Base-by-base conservation (phyloP, 2,888 invertebrate species). In the Drosophila anomalipes region DNA sequence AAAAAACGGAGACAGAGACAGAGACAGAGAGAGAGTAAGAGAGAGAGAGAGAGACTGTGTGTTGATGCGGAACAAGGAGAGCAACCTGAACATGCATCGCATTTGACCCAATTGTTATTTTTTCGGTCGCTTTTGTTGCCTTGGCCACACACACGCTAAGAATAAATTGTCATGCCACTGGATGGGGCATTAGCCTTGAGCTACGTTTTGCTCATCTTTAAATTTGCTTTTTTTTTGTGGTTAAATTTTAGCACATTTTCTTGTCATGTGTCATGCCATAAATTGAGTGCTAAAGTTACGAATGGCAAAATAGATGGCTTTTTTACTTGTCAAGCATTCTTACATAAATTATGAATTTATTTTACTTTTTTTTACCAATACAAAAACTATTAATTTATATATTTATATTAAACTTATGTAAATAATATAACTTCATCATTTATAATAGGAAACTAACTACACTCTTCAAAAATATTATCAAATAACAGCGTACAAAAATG, bases 111-210 rank as follows among this genome's bases (percentile, higher is more conserved):
- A 71, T 80, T 79, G 70, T 79, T 79, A 58, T 58, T 58, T 64
- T 59, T 53, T 57, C 19, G 51, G 62, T 56, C 26, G 54, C 61
- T 53, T 59, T 54, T 49, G 62, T 70, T 74, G 67, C 81, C 82
- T 73, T 82, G 82, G 79, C 68, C 85, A 85, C 64, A 73, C 75
- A 82, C 65, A 74, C 54, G 81, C 83, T 67, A 68, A 74, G 80
- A 86, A 79, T 79, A 83, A 74, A 71, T 62, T 62, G 64, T 64
- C 63, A 58, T 68, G 73, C 73, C 70, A 79, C 73, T 67, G 70
- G 53, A 73, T 67, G 67, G 82, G 74, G 74, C 79, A 74, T 76
- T 64, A 85, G 80, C 78, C 78, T 78, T 78, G 78, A 74, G 63
- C 30, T 58, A 54, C 56, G 66, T 58, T 57, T 52, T 57, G 54